Base-by-base conservation (phyloP, 2,797 vertebrate species). In the Harpagifer antarcticus region DNA sequence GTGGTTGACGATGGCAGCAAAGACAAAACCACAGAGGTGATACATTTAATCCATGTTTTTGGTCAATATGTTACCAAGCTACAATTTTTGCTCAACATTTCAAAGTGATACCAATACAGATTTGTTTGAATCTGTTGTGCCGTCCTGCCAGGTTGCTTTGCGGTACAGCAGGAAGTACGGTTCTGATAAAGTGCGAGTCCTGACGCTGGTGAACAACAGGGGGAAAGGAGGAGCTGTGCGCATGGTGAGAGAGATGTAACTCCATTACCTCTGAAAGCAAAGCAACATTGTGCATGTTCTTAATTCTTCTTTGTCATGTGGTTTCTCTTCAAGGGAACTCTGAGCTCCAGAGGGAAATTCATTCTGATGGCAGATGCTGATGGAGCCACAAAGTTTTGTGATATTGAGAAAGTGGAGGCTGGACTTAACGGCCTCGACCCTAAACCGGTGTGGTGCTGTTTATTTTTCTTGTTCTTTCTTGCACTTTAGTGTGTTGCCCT, bases 301-400 rank as follows among this genome's bases (percentile, higher is more conserved):
- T 27, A 9, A 27, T 53, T 53, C 72, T 5, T 20, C 40, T 20
- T 6, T 13, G 5, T 59, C 15, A 62, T 8, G 31, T 49, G 5
- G 23, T 66, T 53, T 71, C 27, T 62, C 20, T 80, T 78, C 27
- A 84, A 99, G 98, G 98, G 98, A 78, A 93, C 96, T 14, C 91
- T 99, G 76, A 96, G 95, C 85, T 96, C 95, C 88, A 96, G 96
- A 9, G 98, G 98, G 0, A 91, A 92, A 76, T 88, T 95, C 54
- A 95, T 99, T 68, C 95, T 99, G 50, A 99, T 99, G 98, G 98
- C 97, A 1, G 98, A 99, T 79, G 98, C 98, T 52, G 98, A 99
- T 14, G 98, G 98, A 86, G 98, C 98, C 79, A 99, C 97, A 48
- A 97, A 97, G 92, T 99, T 99, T 91, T 89, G 94, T 74, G 98